Evolutionary conservation across 1,140 invertebrate genomes (phyloP), one percentile per base, ranked within the genome.

Genomic region (Caenorhabditis latens): DNA sequence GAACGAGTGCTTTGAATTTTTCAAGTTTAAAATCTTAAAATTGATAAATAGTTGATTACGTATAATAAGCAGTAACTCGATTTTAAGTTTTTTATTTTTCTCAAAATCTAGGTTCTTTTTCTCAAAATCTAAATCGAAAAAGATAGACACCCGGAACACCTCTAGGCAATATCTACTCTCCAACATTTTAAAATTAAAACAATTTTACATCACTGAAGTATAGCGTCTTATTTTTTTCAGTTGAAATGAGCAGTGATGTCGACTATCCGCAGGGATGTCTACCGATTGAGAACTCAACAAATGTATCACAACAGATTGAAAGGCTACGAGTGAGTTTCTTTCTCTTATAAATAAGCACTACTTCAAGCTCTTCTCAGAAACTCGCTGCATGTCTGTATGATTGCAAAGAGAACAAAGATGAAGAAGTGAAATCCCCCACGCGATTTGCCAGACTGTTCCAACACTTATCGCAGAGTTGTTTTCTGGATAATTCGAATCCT

Each of bases 271-370:
- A 50, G 53, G 71, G 71, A 79, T 79, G 71, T 50, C 71, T 79
- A 13, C 71, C 71, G 24, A 79, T 79, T 6, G 46, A 43, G 3
- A 43, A 43, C n/a, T 24, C 71, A 79, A 24, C 19, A 24, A 79
- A 43, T 43, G 71, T 79, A 19, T 50, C 71, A 79, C 71, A 79
- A 79, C 71, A 79, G 13, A 79, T 79, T 50, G 71, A 79, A 79
- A 40, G 71, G 13, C n/a, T 79, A 24, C 43, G 71, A n/a, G 71
- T 79, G 11, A 50, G 43, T 50, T 50, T 24, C 0, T 16, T 8
- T 11, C 16, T 19, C 4, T 19, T 4, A 71, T 5, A 6, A 43
- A 14, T 32, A 43, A 14, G 9, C 42, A 71, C 4, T 11, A 19
- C 16, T 71, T 24, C 7, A 71, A 43, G 32, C 32, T 32, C 16